Base-by-base conservation (phyloP, 2,888 invertebrate species). In the Molanna angustata region DNA sequence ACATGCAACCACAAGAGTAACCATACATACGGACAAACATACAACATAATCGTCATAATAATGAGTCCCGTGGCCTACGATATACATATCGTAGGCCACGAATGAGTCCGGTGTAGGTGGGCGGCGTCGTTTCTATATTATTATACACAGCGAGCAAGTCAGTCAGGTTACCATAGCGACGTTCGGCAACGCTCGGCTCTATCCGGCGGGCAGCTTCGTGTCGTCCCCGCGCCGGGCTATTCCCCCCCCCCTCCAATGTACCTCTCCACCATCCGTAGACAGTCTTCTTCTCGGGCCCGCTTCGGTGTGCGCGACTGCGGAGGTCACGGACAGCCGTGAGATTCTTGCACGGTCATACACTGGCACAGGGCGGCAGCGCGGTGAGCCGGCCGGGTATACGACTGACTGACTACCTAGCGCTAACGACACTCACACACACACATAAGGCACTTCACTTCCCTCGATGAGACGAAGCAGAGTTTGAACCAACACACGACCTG, bases 171-270 rank as follows among this genome's bases (percentile, higher is more conserved):
- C n/a, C n/a, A n/a, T 16, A 14, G 20, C 18, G 16, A n/a, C 7
- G 20, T 20, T 19, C n/a, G 11, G 11, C 22, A 20, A 14, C 11
- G 41, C n/a, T n/a, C 35, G 22, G 19, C 33, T n/a, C 51, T 48
- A 50, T 53, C 59, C 51, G 49, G 54, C n/a, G 35, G 27, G 9
- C 9, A 27, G 9, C 27, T 7, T 9, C 27, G 9, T 27, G 27
- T 9, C 27, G n/a, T n/a, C n/a, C n/a, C 54, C 58, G 61, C 60
- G 60, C 61, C 57, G 62, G 61, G 53, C 45, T 27, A 59, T 60
- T 57, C 61, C 60, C 58, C 61, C 17, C 32, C 32, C 40, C 19
- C 21, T 39, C 32, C 40, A 32, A 44, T 37, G 37, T 39, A 31
- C 14, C 18, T n/a, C 19, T n/a, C 35, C 21, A 49, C 32, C 14